phyloP scores from a whole-genome alignment of 2,888 invertebrate genomes.

The Tholera decimalis region DNA sequence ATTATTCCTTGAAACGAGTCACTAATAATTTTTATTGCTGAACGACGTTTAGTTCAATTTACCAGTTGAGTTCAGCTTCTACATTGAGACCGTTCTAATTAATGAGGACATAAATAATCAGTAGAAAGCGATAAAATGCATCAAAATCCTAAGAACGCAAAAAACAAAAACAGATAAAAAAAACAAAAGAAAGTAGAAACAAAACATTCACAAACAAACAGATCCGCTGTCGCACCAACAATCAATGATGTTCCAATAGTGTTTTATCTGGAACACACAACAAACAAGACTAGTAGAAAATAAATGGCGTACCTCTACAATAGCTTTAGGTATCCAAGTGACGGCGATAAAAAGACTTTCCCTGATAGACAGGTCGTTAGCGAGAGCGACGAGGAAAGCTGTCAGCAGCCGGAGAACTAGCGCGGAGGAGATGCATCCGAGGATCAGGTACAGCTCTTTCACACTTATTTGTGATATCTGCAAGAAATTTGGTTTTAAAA shows the following conservation, averaged over 20 bases:
- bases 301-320: conserved; percentile 82
- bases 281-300: conserved; percentile 39
- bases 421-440: conserved; percentile 82
- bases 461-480: conserved; percentile 81
- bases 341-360: conserved; percentile 85
- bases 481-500: conserved; percentile 21
- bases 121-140: not conserved
- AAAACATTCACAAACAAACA: conserved; percentile 27
- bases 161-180: conserved; percentile 25
- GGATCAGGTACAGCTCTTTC: conserved; percentile 79
- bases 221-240: conserved; percentile 31
- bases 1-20: conserved; percentile 11
- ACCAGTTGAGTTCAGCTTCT: conserved; percentile 15
- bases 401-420: conserved; percentile 82
- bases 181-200: conserved; percentile 28
- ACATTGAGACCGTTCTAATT: conserved; percentile 9
- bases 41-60: conserved; percentile 26
- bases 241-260: conserved; percentile 31
- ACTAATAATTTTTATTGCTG: conserved; percentile 21
- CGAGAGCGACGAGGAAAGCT: conserved; percentile 83
- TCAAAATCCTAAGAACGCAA: conserved; percentile 5
- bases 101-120: conserved; percentile 12
- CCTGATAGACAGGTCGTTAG: conserved; percentile 81
- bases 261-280: conserved; percentile 31
- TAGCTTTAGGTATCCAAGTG: conserved; percentile 89